Percentiles rank a stretch among this genome's conserved stretches.
Evolutionary conservation across 2,888 invertebrate genomes (phyloP).

Genomic region (Belgica antarctica): DNA sequence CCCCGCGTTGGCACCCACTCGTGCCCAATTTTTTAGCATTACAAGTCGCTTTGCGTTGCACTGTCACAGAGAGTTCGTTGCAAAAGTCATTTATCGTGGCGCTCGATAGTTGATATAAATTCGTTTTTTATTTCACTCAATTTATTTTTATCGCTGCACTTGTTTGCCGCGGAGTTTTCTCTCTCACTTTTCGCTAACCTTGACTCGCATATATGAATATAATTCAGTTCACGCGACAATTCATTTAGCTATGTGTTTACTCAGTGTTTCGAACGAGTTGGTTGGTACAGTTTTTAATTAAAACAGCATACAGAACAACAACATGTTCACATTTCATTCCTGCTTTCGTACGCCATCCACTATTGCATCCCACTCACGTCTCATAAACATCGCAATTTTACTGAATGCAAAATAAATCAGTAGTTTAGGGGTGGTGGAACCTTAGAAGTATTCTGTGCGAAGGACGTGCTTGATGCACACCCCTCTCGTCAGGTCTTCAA

Average conservation of each 20-base stretch:
- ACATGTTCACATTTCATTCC: not conserved
- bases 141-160: slow-evolving; percentile 30
- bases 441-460: no score
- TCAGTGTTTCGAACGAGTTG: not conserved
- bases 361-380: no score
- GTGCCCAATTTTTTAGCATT: not conserved
- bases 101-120: slow-evolving; percentile 11
- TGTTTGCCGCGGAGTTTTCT: not conserved
- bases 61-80: not conserved
- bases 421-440: no score
- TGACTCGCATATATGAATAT: slow-evolving; percentile 33
- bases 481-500: not conserved
- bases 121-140: slow-evolving; percentile 18
- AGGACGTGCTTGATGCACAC: no score
- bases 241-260: not conserved
- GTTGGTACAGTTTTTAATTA: not conserved
- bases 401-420: no score
- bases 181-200: slow-evolving; percentile 24
- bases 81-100: no score
- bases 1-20: not conserved
- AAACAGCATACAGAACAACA: not conserved
- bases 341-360: no score
- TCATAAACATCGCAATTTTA: no score
- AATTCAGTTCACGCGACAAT: not conserved
- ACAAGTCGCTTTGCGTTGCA: not conserved